Percentiles rank a stretch among this genome's conserved stretches.
phyloP scores from a whole-genome alignment of 2,113 vertebrate species.

The Rhabdomys dilectus region DNA sequence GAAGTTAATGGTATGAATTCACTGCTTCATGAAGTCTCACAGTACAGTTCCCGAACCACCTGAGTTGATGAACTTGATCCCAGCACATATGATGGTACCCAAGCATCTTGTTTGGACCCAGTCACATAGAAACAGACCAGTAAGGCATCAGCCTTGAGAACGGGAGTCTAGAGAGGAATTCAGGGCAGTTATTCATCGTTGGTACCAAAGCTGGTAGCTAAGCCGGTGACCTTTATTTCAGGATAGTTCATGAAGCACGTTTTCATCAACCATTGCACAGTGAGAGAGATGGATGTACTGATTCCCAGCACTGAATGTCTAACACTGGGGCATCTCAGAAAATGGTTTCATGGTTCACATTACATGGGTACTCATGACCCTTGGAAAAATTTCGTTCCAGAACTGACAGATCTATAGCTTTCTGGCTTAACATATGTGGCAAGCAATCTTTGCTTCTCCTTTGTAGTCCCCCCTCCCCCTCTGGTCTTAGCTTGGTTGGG shows the following conservation, averaged over 20 bases:
- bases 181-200: not conserved
- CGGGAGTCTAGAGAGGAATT: not conserved
- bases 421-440: not conserved
- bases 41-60: not conserved
- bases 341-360: not conserved
- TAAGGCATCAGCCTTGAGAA: not conserved
- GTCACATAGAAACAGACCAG: not conserved
- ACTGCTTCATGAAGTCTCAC: too few species aligned
- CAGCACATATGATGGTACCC: not conserved
- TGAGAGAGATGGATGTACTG: not conserved
- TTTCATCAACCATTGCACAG: not conserved
- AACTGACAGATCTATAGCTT: not conserved
- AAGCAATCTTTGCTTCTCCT: not conserved
- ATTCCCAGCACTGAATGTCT: not conserved
- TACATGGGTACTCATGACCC: not conserved
- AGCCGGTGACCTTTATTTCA: not conserved
- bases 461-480: too few species aligned
- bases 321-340: not conserved
- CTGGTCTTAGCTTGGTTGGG: not conserved
- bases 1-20: not conserved
- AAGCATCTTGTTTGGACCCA: not conserved
- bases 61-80: not conserved
- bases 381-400: constrained; percentile 5
- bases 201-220: not conserved
- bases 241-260: not conserved